Base-by-base conservation (phyloP, 2,113 vertebrate genomes). In the Bagarius yarrelli region DNA sequence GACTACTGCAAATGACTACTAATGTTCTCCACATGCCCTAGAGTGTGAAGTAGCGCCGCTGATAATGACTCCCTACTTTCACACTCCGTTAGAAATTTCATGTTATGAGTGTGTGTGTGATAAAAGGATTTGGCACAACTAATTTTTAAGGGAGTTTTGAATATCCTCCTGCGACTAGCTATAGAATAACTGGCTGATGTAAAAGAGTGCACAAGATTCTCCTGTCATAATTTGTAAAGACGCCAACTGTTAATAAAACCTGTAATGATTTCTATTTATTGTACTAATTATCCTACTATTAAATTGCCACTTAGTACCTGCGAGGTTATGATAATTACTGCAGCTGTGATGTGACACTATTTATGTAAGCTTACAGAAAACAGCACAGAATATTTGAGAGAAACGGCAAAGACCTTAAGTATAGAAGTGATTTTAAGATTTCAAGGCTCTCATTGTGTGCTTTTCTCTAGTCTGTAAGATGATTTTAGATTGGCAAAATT, bases 171-270 rank as follows among this genome's bases (percentile, higher is more conserved):
- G 8, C 1, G 25, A 44, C 8, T 5, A 69, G 16, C 44, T 74
- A 14, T 18, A 64, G 27, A n/a, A 60, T 36, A 71, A 55, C 4
- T 0, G 30, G 27, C n/a, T 52, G 11, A 52, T 19, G 27, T 52
- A 52, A 44, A 66, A 66, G 60, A 30, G 16, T 47, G 57, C 63
- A 75, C 36, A 30, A 27, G 30, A 4, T 34, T 27, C 19, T 61
- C 52, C 61, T 76, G 72, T 57, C 61, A 76, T 47, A 53, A 57
- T 59, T 55, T 57, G 15, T 66, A 8, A 66, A 60, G 52, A 47
- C 50, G 64, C n/a, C 55, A 85, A 60, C 59, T 57, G 59, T 82
- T 86, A 83, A 56, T 85, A 83, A 83, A 73, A 19, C 44, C 50
- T 47, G n/a, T 72, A 53, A 77, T 72, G 56, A 63, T 71, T 69